Evolutionary conservation across 2,797 vertebrate species (phyloP).

Genomic region (Acipenser transmontanus): DNA sequence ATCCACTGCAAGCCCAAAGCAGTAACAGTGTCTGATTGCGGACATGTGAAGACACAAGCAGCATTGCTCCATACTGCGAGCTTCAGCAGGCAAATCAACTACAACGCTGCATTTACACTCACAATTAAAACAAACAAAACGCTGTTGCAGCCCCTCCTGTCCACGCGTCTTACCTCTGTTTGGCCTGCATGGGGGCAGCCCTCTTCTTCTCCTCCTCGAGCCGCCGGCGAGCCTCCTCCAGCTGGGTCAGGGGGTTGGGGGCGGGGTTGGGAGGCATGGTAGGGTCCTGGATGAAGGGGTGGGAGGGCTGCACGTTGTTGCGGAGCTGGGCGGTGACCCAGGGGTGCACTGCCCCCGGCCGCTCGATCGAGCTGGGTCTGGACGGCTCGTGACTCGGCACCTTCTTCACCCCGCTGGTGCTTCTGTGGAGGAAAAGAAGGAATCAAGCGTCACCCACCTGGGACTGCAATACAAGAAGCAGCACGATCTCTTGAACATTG

Average conservation of each 20-base stretch:
- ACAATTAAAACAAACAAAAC: no score
- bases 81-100: no score
- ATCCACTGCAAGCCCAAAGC: no score
- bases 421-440: conserved; percentile 33
- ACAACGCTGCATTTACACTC: no score
- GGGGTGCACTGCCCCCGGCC: conserved; percentile 66
- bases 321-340: conserved; percentile 74
- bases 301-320: conserved; percentile 85
- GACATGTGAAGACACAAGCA: no score
- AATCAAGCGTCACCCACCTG: background rate
- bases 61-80: no score
- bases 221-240: conserved; percentile 89
- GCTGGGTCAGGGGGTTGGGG: conserved; percentile 91
- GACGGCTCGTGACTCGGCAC: conserved; percentile 61
- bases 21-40: no score
- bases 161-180: conserved; percentile 67
- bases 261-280: conserved; percentile 97
- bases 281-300: conserved; percentile 96
- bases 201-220: conserved; percentile 90
- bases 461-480: background rate
- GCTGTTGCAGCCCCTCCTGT: background rate
- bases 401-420: conserved; percentile 75
- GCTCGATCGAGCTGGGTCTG: conserved; percentile 68
- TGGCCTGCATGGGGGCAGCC: conserved; percentile 68
- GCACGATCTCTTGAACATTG: background rate